Evolutionary conservation across 2,888 invertebrate species (phyloP).

Genomic region (Chloroclystis v-ata): DNA sequence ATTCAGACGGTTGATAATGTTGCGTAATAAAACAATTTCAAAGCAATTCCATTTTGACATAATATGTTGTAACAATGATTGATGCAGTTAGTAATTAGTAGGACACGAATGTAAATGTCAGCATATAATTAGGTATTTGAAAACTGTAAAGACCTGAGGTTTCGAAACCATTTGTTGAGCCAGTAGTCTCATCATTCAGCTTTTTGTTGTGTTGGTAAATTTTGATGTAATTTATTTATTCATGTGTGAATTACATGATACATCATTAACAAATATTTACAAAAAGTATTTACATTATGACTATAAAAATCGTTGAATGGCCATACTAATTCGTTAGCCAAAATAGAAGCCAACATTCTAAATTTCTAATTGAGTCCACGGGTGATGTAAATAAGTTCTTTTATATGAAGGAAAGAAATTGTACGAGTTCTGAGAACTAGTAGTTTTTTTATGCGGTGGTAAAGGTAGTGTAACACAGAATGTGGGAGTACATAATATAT

Average conservation of each 20-base stretch:
- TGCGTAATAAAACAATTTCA: slow-evolving; percentile 6
- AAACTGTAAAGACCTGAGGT: neutral
- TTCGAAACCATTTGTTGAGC: no score
- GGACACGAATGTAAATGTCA: slow-evolving; percentile 2
- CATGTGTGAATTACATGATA: no score
- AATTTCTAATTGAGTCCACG: no score
- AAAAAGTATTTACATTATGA: no score
- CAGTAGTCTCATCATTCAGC: no score
- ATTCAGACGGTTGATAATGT: neutral
- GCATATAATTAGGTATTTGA: neutral
- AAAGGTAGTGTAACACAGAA: neutral
- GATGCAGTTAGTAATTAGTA: neutral
- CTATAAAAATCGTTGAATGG: no score
- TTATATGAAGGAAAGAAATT: neutral
- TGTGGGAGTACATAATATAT: slow-evolving; percentile 7
- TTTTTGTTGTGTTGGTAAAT: no score
- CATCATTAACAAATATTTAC: no score
- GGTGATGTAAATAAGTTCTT: no score
- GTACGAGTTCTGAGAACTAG: neutral
- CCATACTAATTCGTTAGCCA: no score
- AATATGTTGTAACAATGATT: slow-evolving; percentile 1
- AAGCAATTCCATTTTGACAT: slow-evolving; percentile 3
- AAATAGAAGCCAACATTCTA: no score
- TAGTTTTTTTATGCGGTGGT: neutral
- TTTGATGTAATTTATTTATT: no score